Base-by-base conservation (phyloP, 2,888 invertebrate species). In the Seira musarum region DNA sequence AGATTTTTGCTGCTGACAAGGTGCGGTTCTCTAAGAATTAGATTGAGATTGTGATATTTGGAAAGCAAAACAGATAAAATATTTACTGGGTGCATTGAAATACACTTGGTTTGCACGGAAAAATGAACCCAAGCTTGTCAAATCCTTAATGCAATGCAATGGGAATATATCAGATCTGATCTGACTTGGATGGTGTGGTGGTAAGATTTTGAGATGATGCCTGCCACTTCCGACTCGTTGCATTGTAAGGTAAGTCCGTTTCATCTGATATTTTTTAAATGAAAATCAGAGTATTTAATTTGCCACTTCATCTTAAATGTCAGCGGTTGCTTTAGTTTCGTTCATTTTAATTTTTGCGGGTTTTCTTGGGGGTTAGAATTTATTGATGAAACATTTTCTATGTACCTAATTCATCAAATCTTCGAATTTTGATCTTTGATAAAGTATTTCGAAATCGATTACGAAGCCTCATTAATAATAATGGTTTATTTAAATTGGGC, bases 51-150 rank as follows among this genome's bases (percentile, higher is more conserved):
- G n/a, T n/a, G n/a, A n/a, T n/a, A n/a, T n/a, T n/a, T n/a, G n/a
- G n/a, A n/a, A n/a, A n/a, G n/a, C n/a, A n/a, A 64, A 64, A 72
- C 21, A n/a, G 49, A 61, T 35, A 65, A 22, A 3, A 22, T 15
- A 30, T 30, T 19, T 66, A 24, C 64, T 57, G 53, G 53, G 24
- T 63, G 24, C 21, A 46, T 21, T 67, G 25, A 46, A n/a, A n/a
- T n/a, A n/a, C n/a, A n/a, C n/a, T n/a, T n/a, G n/a, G n/a, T n/a
- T n/a, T n/a, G n/a, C n/a, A n/a, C n/a, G n/a, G n/a, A n/a, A n/a
- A n/a, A n/a, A n/a, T n/a, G n/a, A n/a, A n/a, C n/a, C n/a, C 46
- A 60, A 77, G 77, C 70, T 77, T 77, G 77, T 77, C 77, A 77
- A 77, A 65, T n/a, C n/a, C n/a, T n/a, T n/a, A n/a, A n/a, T n/a